These are phyloP conservation scores for Drosophila burlai DNA, from an alignment of 1,140 invertebrate genomes.

Conservation along the genomic window DNA sequence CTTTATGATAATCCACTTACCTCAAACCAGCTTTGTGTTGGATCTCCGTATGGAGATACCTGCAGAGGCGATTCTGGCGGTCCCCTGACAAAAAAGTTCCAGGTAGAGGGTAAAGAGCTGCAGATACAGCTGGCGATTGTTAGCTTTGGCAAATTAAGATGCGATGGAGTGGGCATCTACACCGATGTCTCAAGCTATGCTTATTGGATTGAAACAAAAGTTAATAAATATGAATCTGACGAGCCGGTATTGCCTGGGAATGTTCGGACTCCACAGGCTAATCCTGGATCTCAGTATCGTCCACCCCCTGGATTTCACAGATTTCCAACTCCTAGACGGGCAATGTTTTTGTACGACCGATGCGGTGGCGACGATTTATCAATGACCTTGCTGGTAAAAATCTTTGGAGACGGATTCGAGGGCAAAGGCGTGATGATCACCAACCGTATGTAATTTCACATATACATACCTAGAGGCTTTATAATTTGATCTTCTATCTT, in stretches of 20 bases:
- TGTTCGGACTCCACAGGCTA: background rate
- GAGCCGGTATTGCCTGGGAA: no score
- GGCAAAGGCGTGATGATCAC: slow-evolving; percentile 8
- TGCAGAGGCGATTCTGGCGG: slow-evolving; percentile 18
- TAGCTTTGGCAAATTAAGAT: background rate
- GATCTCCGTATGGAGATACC: background rate
- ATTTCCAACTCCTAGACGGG: no score
- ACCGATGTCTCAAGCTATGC: slow-evolving; percentile 7
- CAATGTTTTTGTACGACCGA: background rate
- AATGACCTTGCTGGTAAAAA: background rate
- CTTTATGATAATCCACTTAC: rapidly evolving
- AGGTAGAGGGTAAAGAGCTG: rapidly evolving
- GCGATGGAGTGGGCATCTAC: slow-evolving; percentile 2
- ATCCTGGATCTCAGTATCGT: background rate
- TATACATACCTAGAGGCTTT: background rate
- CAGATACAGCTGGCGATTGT: slow-evolving; percentile 6
- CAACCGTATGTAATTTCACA: background rate
- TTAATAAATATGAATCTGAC: background rate
- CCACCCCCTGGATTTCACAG: background rate
- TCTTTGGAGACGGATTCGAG: background rate
- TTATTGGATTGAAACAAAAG: background rate
- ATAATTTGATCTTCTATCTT: background rate
- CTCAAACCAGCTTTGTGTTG: slow-evolving; percentile 8
- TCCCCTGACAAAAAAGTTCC: background rate
- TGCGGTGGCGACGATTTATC: background rate